These are phyloP conservation scores for Harpagifer antarcticus DNA, from an alignment of 2,797 vertebrate species.

Conservation along the genomic window DNA sequence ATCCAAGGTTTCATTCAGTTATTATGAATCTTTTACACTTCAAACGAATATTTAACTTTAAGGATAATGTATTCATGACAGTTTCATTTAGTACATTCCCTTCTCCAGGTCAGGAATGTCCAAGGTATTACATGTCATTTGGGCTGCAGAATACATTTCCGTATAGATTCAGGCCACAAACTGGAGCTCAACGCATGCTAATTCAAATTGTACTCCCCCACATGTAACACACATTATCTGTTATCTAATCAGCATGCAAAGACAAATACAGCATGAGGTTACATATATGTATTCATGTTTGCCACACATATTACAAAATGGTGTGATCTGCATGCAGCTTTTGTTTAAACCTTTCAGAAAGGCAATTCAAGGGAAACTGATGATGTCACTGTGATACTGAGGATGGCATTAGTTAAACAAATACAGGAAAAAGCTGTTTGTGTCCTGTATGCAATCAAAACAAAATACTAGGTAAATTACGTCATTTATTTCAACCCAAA, in stretches of 20 bases:
- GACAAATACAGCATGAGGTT: slow-evolving; percentile 10
- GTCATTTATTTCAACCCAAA: too few relatives aligned
- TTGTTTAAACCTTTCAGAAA: not conserved
- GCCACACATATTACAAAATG: not conserved
- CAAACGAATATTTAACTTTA: slow-evolving; percentile 18
- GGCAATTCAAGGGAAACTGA: not conserved
- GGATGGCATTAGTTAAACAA: too few relatives aligned
- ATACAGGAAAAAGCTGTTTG: too few relatives aligned
- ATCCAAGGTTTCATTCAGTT: slow-evolving; percentile 6
- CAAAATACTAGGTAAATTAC: too few relatives aligned
- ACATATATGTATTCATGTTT: not conserved
- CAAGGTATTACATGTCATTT: slow-evolving; percentile 18
- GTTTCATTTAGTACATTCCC: not conserved
- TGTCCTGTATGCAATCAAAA: too few relatives aligned
- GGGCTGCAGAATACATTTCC: slow-evolving; percentile 1
- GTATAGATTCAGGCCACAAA: slow-evolving; percentile 7
- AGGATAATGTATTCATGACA: slow-evolving; percentile 16
- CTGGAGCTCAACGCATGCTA: not conserved
- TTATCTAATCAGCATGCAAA: slow-evolving; percentile 13
- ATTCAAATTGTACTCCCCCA: not conserved
- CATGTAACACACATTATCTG: not conserved
- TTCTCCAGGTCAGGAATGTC: slow-evolving; percentile 9
- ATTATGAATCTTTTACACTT: slow-evolving; percentile 57
- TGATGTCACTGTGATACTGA: too few relatives aligned
- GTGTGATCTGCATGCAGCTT: not conserved